Conservation (phyloP, 2,113 vertebrate species). For the Suricata suricatta region DNA sequence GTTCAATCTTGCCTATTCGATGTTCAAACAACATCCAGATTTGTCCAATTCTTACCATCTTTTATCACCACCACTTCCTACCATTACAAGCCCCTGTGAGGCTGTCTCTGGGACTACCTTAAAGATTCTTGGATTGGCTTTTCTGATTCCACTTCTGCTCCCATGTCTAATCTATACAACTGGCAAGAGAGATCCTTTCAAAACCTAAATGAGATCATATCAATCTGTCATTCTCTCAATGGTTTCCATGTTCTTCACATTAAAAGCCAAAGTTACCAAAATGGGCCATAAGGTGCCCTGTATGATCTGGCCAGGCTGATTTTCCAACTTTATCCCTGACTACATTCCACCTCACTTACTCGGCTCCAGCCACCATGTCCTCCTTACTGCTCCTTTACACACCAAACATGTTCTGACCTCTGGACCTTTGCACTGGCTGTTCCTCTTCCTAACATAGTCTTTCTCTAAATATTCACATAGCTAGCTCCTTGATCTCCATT, state of each 20-base stretch:
- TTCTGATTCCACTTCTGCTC: neutral
- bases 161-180: neutral
- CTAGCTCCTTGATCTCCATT: neutral
- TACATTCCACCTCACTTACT: neutral
- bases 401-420: neutral
- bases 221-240: neutral
- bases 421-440: neutral
- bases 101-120: neutral
- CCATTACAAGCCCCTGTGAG: neutral
- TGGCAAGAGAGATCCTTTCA: neutral
- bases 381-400: neutral
- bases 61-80: neutral
- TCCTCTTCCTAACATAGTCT: neutral
- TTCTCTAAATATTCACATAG: neutral
- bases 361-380: neutral
- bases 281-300: neutral
- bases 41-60: neutral
- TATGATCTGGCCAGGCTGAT: neutral
- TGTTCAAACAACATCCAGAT: neutral
- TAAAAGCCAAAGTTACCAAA: conserved; percentile 28
- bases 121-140: neutral
- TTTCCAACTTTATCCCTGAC: neutral
- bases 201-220: neutral
- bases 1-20: neutral
- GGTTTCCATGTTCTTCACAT: neutral